phyloP scores from a whole-genome alignment of 1,140 invertebrate genomes.

The Solenopsis fugax region DNA sequence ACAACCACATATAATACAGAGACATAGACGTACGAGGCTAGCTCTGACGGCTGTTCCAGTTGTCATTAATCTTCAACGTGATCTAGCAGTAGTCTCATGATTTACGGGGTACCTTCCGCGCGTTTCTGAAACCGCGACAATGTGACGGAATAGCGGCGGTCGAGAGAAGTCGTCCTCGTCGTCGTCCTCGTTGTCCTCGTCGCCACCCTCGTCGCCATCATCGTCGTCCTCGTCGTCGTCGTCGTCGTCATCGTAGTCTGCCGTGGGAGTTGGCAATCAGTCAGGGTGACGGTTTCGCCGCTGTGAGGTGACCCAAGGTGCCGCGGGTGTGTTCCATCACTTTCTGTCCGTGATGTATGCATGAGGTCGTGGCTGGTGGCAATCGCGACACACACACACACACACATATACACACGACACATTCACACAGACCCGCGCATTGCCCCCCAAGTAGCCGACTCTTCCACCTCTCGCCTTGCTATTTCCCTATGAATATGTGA shows the following conservation, averaged over 20 bases:
- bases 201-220: not conserved
- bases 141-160: conserved; percentile 54
- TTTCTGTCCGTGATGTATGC: conserved; percentile 83
- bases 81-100: conserved; percentile 44
- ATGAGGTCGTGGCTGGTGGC: conserved; percentile 82
- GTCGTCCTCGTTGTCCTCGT: conserved; percentile 1
- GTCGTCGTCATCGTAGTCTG: conserved; percentile 55
- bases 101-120: conserved; percentile 62
- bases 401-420: conserved; percentile 24
- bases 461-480: conserved; percentile 57
- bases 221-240: not conserved
- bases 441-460: conserved; percentile 63
- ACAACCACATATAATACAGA: not conserved
- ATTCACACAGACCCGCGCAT: conserved; percentile 21
- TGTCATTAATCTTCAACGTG: conserved; percentile 68
- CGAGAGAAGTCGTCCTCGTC: conserved; percentile 58
- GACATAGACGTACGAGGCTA: conserved; percentile 51
- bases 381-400: conserved; percentile 79
- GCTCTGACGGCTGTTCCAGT: conserved; percentile 43
- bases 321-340: conserved; percentile 81
- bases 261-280: conserved; percentile 84
- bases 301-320: conserved; percentile 77
- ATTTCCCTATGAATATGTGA: conserved; percentile 85
- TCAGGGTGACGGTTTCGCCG: conserved; percentile 79
- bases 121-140: conserved; percentile 50